Evolutionary conservation across 2,113 vertebrate species (phyloP), one percentile per base, ranked within the genome.

Genomic region (Furnarius figulus): DNA sequence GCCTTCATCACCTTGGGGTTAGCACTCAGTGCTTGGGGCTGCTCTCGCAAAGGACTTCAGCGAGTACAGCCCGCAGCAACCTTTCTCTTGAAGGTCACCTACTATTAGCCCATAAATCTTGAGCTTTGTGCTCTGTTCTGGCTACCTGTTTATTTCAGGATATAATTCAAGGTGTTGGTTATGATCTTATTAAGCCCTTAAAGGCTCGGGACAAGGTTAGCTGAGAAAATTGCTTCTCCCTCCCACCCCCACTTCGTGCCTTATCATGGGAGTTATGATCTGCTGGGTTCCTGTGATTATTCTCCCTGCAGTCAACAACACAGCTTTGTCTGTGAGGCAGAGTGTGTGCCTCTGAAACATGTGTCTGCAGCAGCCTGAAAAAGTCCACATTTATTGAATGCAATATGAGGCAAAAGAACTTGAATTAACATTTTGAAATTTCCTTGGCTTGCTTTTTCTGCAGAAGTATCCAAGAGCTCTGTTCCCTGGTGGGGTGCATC

Each of bases 101-200:
- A 11, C 85, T 94, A 81, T 93, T 94, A 94, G 88, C 70, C 90
- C 92, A 90, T 95, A 93, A 95, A 95, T 96, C 93, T 90, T 59
- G 44, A 78, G 76, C 88, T 90, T 52, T 93, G 88, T 72, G 47
- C 76, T 92, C 40, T 72, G 52, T 75, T 78, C 90, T 89, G 83
- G 88, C 79, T 93, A 93, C 90, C 85, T 96, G 90, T 96, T 95
- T 94, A 96, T 97, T 95, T 97, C 95, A 94, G 79, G 92, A 72
- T 95, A 86, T 95, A 94, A 96, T 94, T 97, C 92, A 92, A 95
- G 85, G 67, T 90, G 88, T 96, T 90, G 85, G 88, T 95, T 95
- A 94, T 81, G 93, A 88, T 94, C 90, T 95, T 96, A 87, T 84
- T 81, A 90, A 92, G 65, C 25, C 47, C 79, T 93, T 63, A 86